Base-by-base conservation (phyloP, 1,140 invertebrate genomes). In the Oppia nitens region DNA sequence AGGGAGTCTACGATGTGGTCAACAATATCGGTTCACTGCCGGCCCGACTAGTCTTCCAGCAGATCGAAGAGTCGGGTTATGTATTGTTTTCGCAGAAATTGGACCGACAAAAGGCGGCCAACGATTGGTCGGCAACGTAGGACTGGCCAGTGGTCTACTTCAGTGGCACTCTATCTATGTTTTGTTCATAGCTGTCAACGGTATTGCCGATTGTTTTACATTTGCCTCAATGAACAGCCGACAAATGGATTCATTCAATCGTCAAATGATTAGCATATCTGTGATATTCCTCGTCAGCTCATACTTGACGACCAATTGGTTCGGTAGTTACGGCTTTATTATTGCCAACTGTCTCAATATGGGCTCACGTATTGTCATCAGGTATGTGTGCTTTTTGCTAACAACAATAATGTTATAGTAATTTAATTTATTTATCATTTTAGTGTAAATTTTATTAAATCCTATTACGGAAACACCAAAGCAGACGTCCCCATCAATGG, bases 11-110 rank as follows among this genome's bases (percentile, higher is more conserved):
- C 72, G 93, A 98, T 75, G 81, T 96, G 57, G 86, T 98, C 0
- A 95, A 92, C 70, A 97, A 97, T 74, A 77, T 98, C 61, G 93
- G 93, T n/a, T 94, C 92, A 60, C 73, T 98, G 64, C 87, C 91
- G 32, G 92, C 92, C 51, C 78, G 87, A 63, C 93, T 97, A 70
- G 79, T 98, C 54, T 96, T 98, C 72, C 79, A 86, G 53, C 93
- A 93, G n/a, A 85, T 98, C 60, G 95, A 98, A 75, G 90, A 98
- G 60, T 91, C 84, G 69, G 81, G 85, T 45, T 96, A 95, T 69
- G 85, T 96, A 68, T 95, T 95, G 70, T 98, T 98, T 68, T 89
- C 89, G 0, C 88, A 95, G 72, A 84, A 86, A 68, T 75, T 97
- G n/a, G 77, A 81, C 62, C 76, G 92, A 65, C 85, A 90, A 62